Evolutionary conservation across 2,113 vertebrate genomes (phyloP), one percentile per base, ranked within the genome.

Genomic region (Motacilla alba): DNA sequence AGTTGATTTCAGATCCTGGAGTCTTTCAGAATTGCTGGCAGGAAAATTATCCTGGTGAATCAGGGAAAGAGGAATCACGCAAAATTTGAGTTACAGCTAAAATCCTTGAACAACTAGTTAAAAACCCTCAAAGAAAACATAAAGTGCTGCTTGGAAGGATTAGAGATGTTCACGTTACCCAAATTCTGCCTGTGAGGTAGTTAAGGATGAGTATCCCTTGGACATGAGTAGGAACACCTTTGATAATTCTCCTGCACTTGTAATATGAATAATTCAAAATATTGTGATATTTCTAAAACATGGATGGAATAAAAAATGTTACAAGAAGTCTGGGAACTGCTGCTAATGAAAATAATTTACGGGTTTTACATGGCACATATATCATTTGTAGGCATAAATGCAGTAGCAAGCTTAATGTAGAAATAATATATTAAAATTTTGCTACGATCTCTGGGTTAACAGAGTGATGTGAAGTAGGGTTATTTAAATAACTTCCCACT

Each of bases 1-100:
- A 9, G 99, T 99, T 37, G 99, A 99, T 96, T 99, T 99, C 49
- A 99, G 97, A 89, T 99, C 99, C 60, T 99, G 99, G 16, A 99
- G 98, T 82, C 99, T 98, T 94, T 99, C 99, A 16, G 98, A 97
- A 94, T 99, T 99, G 94, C 98, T 98, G 76, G 99, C 99, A 64
- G 99, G 99, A 93, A 99, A 99, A 94, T 99, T 99, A 95, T 99
- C 99, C 99, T 99, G 76, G 73, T 76, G 79, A 91, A 94, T 84
- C 13, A 94, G 67, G 28, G 94, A 70, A 76, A 97, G 7, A 94
- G 15, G 67, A 97, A 94, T 87, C 11, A 13, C 23, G 22, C 1
- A 35, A 75, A 47, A 43, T 11, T 27, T 21, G 50, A 83, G 16
- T 66, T 87, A 59, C 8, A 67, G 35, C 17, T 49, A 58, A 63